Conservation (phyloP, 2,888 invertebrate species). For the Leptopilina drosophilae region DNA sequence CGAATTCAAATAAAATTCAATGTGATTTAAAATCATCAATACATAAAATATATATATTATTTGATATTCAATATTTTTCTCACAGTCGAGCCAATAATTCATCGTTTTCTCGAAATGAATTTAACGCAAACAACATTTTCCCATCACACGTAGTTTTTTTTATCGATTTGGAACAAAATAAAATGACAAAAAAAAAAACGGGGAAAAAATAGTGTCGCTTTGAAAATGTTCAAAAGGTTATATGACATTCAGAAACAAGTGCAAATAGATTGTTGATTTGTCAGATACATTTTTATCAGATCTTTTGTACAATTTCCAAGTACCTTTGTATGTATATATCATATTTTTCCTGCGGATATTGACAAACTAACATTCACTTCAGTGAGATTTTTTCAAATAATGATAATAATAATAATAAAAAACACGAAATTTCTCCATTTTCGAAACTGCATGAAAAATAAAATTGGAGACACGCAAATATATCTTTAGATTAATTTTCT, state of each 20-base stretch:
- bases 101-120: background rate
- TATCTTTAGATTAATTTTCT: no score
- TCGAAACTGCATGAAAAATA: no score
- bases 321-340: background rate
- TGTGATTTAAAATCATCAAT: conserved; percentile 1
- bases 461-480: no score
- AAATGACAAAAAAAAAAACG: no score
- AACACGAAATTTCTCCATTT: background rate
- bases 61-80: background rate
- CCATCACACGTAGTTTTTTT: background rate
- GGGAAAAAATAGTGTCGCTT: background rate
- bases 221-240: background rate
- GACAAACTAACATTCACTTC: background rate
- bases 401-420: no score
- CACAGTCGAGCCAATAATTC: background rate
- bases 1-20: background rate
- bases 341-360: background rate
- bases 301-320: background rate
- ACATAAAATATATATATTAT: background rate
- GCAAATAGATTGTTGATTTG: conserved; percentile 9
- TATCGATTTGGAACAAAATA: background rate
- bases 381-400: background rate
- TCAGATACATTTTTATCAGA: conserved; percentile 4
- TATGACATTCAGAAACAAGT: conserved; percentile 1
- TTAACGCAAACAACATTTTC: background rate